Base-by-base conservation (phyloP, 1,140 invertebrate genomes). In the Ruditapes philippinarum region DNA sequence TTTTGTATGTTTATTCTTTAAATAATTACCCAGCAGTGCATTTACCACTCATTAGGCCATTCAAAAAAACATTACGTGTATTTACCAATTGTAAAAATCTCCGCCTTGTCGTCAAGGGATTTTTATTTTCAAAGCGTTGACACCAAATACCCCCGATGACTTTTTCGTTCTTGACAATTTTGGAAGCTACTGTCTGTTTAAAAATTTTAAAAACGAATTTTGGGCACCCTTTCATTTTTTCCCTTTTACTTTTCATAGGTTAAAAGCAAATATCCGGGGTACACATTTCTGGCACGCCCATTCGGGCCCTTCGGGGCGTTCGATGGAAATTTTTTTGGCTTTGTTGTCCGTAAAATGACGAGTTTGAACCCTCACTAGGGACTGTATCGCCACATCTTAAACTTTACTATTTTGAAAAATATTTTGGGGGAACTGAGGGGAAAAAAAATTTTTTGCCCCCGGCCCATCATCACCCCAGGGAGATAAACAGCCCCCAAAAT, bases 221-320 rank as follows among this genome's bases (percentile, higher is more conserved):
- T n/a, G n/a, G n/a, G n/a, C n/a, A 45, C 42, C 42, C 42, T 45
- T 14, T 45, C 42, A 45, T 14, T 5, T 45, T 14, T 45, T 45
- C 5, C 14, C 14, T 45, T 14, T 45, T 7, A 45, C 5, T 45
- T 45, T 45, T 14, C 14, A 45, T 14, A 45, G 92, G 57, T 96
- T 97, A 85, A 94, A 94, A 70, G 97, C 97, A 7, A 42, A 88
- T 14, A 91, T 89, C 36, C 33, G 93, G 0, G 98, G 98, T 45
- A 98, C 98, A 0, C 98, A 98, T 95, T 99, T 98, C 95, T 99
- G 98, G 97, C 98, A 99, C 95, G 97, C 98, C 0, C 98, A 99
- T 93, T 97, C 97, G 17, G 98, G 98, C 22, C 97, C 98, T 94
- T 98, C 98, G 95, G n/a, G 14, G 42, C 95, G 98, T 36, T 97